Base-by-base conservation (phyloP, 2,113 vertebrate species). In the Oncorhynchus clarkii region DNA sequence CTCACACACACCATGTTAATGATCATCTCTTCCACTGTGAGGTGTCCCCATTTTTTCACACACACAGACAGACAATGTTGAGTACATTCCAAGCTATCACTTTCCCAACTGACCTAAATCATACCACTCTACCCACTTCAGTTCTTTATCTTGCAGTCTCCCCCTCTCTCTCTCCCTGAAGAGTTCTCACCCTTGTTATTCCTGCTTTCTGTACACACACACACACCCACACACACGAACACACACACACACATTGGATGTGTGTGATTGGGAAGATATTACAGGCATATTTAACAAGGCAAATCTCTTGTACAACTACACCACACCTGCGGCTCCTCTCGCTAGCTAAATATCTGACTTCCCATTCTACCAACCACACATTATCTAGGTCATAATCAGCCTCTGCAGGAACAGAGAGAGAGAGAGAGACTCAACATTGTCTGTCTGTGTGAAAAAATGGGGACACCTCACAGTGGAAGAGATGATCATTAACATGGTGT, bases 311-410 rank as follows among this genome's bases (percentile, higher is more conserved):
- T 74, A 49, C 76, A 85, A 71, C 77, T 62, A 49, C 24, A 29
- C 20, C 13, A 18, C 75, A 86, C 76, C 84, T 85, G 76, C 77
- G 73, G 75, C 83, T 8, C 78, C 29, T 24, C 34, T 34, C 7
- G 16, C 51, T 54, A 29, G 68, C 67, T 31, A 12, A 73, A 77
- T 24, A 59, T 57, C 74, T 72, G 72, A 72, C 67, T 29, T 60
- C 27, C 11, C 39, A 18, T 54, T 70, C 71, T 68, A 76, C 85
- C 82, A 78, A 81, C 78, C 74, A 75, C 60, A 73, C 70, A 26
- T 75, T 81, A 90, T 90, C 83, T 89, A 75, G 88, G 89, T 89
- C 89, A 88, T 57, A 54, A 74, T 79, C 0, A 31, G 85, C 71
- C 89, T 84, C 83, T 68, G 82, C 71, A 34, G 78, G 76, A 16